Evolutionary conservation across 2,113 vertebrate species (phyloP).

Genomic region (Austrofundulus limnaeus): DNA sequence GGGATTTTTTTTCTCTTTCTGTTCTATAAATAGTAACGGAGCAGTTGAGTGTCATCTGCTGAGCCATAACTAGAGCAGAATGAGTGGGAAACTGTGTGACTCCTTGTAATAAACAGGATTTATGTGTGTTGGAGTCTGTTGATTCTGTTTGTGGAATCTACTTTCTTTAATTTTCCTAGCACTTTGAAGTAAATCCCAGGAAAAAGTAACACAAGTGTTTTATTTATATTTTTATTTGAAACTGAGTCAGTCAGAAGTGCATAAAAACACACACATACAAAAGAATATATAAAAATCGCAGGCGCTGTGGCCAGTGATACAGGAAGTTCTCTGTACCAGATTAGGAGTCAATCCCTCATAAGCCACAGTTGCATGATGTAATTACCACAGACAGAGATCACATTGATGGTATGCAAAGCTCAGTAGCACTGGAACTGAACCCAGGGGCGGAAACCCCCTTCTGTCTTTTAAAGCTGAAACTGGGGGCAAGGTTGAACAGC

Average conservation of each 20-base stretch:
- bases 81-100: constrained; percentile 42
- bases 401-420: constrained; percentile 37
- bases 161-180: background rate
- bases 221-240: background rate
- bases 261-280: constrained; percentile 3
- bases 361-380: constrained; percentile 66
- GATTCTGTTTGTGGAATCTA: constrained; percentile 6
- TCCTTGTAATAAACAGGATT: constrained; percentile 38
- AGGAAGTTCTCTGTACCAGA: constrained; percentile 59
- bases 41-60: constrained; percentile 58
- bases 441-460: constrained; percentile 55
- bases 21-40: constrained; percentile 65
- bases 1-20: constrained; percentile 51
- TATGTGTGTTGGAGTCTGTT: constrained; percentile 23
- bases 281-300: constrained; percentile 6
- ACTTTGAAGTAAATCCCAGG: background rate
- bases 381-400: constrained; percentile 55
- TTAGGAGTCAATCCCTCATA: constrained; percentile 62
- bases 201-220: background rate
- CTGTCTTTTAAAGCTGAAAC: constrained; percentile 43
- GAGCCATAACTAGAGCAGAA: constrained; percentile 69
- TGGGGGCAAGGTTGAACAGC: constrained; percentile 48
- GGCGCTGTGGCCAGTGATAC: constrained; percentile 27
- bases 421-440: constrained; percentile 9
- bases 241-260: constrained; percentile 24